Conservation (phyloP, 2,113 vertebrate genomes). For the Hippolais icterina region DNA sequence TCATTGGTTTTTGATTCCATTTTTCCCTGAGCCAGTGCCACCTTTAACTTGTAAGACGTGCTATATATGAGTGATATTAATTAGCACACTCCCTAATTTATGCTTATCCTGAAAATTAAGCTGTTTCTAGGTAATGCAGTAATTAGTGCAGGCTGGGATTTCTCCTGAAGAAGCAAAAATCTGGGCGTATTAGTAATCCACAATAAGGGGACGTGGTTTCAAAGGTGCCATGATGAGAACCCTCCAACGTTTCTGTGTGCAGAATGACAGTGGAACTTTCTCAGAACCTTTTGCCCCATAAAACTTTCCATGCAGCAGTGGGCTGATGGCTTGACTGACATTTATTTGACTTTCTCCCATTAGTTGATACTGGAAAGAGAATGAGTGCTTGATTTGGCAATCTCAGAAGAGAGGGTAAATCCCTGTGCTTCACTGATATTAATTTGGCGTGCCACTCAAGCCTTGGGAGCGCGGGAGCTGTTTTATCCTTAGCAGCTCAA, state of each 20-base stretch:
- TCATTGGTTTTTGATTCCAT: not conserved
- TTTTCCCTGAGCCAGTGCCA: not conserved
- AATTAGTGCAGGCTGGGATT: not conserved
- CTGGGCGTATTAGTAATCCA: not conserved
- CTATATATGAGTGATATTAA: not conserved
- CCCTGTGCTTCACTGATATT: constrained; percentile 15
- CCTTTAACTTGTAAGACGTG: not conserved
- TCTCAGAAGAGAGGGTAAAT: constrained; percentile 24
- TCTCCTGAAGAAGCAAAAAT: not conserved
- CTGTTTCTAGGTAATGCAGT: not conserved
- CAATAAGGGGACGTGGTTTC: not conserved
- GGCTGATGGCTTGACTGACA: not conserved
- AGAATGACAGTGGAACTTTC: not conserved
- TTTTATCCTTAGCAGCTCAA: constrained; percentile 35
- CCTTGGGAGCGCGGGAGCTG: not conserved
- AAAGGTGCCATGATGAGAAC: not conserved
- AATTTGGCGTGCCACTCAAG: not conserved
- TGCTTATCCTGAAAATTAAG: not conserved
- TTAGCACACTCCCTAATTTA: not conserved
- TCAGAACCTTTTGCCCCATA: not conserved
- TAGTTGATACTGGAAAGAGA: not conserved
- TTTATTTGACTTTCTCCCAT: not conserved
- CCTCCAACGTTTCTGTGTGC: rapidly evolving
- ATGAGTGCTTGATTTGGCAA: not conserved
- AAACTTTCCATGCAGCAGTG: not conserved